Conservation (phyloP, 2,888 invertebrate species). For the Monoplex corrugatus region DNA sequence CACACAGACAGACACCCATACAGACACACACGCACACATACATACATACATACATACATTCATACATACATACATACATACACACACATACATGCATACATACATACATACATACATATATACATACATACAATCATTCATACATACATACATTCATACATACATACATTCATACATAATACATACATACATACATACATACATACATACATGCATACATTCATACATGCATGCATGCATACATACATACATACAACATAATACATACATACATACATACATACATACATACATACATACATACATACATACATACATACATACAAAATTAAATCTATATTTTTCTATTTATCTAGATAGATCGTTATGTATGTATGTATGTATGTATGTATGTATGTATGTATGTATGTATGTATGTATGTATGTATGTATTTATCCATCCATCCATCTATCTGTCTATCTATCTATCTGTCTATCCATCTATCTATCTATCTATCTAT, state of each 20-base stretch:
- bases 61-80: neutral
- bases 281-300: too few relatives aligned
- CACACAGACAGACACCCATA: too few relatives aligned
- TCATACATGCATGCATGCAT: neutral
- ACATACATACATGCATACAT: neutral
- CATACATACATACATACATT: too few relatives aligned
- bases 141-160: too few relatives aligned
- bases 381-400: slow-evolving; percentile 13
- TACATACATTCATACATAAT: too few relatives aligned
- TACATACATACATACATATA: neutral
- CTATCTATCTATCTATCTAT: neutral
- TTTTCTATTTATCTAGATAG: too few relatives aligned
- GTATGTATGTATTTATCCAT: neutral
- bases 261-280: too few relatives aligned
- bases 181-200: too few relatives aligned
- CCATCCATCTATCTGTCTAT: neutral
- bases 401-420: slow-evolving; percentile 13
- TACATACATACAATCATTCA: neutral
- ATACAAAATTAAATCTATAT: too few relatives aligned
- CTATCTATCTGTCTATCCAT: neutral
- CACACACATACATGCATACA: neutral
- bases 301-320: too few relatives aligned
- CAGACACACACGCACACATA: too few relatives aligned
- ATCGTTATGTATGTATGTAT: neutral
- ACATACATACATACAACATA: neutral